phyloP scores from a whole-genome alignment of 2,113 vertebrate species.

The Catharus minimus region DNA sequence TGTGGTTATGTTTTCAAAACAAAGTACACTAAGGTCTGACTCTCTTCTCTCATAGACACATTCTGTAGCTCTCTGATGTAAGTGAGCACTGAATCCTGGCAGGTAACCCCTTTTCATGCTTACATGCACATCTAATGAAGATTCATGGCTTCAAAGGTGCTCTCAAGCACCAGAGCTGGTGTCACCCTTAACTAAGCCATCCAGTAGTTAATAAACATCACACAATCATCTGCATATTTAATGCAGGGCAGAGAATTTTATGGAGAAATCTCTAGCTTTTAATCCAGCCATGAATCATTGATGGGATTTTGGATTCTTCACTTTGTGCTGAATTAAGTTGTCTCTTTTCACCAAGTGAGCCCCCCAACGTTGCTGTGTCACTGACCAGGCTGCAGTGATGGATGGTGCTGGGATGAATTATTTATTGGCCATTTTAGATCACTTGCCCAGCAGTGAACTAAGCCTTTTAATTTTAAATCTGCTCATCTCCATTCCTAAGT shows the following conservation, averaged over 20 bases:
- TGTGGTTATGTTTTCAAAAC: neutral
- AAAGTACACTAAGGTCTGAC: neutral
- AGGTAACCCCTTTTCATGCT: neutral
- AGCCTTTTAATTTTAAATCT: conserved; percentile 62
- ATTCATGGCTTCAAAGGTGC: conserved; percentile 1
- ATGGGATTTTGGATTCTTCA: conserved; percentile 58
- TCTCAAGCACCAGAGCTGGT: neutral
- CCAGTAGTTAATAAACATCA: conserved; percentile 10
- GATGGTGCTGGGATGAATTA: conserved; percentile 62
- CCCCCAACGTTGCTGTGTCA: neutral
- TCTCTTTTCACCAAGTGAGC: conserved; percentile 34
- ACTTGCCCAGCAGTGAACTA: conserved; percentile 32
- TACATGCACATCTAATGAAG: neutral
- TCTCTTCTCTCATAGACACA: neutral
- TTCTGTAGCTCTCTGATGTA: neutral
- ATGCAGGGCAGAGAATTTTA: conserved; percentile 30
- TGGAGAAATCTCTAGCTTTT: conserved; percentile 55
- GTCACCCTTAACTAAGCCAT: neutral
- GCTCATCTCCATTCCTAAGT: conserved; percentile 11
- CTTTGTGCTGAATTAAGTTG: conserved; percentile 66
- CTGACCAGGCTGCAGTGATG: conserved; percentile 4
- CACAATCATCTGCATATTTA: conserved; percentile 29
- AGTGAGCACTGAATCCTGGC: neutral
- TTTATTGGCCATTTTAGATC: conserved; percentile 62
- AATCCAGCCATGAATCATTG: conserved; percentile 68